Base-by-base conservation (phyloP, 1,140 invertebrate species). In the Lethrus apterus region DNA sequence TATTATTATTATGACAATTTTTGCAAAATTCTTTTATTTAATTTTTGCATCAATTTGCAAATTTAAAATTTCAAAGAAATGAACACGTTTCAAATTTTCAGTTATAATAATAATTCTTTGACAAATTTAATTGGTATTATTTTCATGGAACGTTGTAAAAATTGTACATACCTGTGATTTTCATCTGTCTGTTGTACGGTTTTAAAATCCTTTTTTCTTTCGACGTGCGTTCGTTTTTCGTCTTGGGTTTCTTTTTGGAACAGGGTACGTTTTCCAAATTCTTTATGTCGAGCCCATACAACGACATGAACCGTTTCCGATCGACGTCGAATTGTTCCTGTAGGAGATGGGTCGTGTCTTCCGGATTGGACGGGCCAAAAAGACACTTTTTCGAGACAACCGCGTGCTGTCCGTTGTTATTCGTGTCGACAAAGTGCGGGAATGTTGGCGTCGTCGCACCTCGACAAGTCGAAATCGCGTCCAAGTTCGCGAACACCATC, bases 91-190 rank as follows among this genome's bases (percentile, higher is more conserved):
- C n/a, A n/a, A n/a, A n/a, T n/a, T n/a, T n/a, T n/a, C n/a, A n/a
- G n/a, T n/a, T n/a, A n/a, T n/a, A n/a, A n/a, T n/a, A n/a, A n/a
- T n/a, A n/a, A n/a, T n/a, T n/a, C n/a, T n/a, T n/a, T n/a, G n/a
- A n/a, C n/a, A n/a, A n/a, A n/a, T n/a, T n/a, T n/a, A n/a, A n/a
- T n/a, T n/a, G n/a, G n/a, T n/a, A n/a, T n/a, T n/a, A n/a, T n/a
- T n/a, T n/a, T n/a, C n/a, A n/a, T n/a, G n/a, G n/a, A n/a, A n/a
- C n/a, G n/a, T n/a, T n/a, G n/a, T n/a, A n/a, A n/a, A n/a, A n/a
- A n/a, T n/a, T n/a, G n/a, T n/a, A 42, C 40, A 26, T 29, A 42
- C 40, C 40, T 8, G 40, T 42, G 10, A 42, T 9, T 42, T 29
- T 42, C n/a, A 29, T 17, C 14, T 42, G 40, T 26, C 18, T 26